Evolutionary conservation across 2,888 invertebrate species (phyloP), one percentile per base, ranked within the genome.

Genomic region (Pharmacophagus antenor): DNA sequence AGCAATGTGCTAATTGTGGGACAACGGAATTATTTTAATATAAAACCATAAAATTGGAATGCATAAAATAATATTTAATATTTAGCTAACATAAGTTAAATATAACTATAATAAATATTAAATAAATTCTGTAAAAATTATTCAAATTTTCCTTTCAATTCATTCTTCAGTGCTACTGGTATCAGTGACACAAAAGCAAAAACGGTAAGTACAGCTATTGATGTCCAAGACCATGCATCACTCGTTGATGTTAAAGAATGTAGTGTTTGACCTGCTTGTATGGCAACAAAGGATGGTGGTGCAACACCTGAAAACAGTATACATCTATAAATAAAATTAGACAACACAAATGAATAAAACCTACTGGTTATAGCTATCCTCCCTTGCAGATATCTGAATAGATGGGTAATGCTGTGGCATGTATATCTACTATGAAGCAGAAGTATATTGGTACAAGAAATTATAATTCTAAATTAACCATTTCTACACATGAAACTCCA

Each of bases 231-330:
- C 88, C 98, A 94, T 0, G 97, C 95, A 69, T 96, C 96, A 69
- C 94, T 94, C 0, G 96, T 95, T 3, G 97, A 96, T 0, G 98
- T 96, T 87, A 99, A 92, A 67, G 97, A 94, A 74, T 99, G 96
- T 49, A 99, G 90, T 0, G 99, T 99, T 79, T 97, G 97, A 15
- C 99, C 99, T 12, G 99, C 98, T 91, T 99, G 98, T 70, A 99
- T 98, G 12, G 98, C 98, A 23, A 99, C 94, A 81, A 99, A 96
- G 0, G 99, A 98, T 4, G 99, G 99, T 49, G 99, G 99, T 0
- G 97, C 98, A 12, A 98, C 98, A 66, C 98, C 97, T 94, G 74
- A n/a, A 85, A 82, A 18, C n/a, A 37, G 15, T 15, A 37, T 37
- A 37, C 15, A 15, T n/a, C 15, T 15, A n/a, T 37, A 5, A 37